Evolutionary conservation across 2,113 vertebrate genomes (phyloP).

Genomic region (Hippocampus comes): DNA sequence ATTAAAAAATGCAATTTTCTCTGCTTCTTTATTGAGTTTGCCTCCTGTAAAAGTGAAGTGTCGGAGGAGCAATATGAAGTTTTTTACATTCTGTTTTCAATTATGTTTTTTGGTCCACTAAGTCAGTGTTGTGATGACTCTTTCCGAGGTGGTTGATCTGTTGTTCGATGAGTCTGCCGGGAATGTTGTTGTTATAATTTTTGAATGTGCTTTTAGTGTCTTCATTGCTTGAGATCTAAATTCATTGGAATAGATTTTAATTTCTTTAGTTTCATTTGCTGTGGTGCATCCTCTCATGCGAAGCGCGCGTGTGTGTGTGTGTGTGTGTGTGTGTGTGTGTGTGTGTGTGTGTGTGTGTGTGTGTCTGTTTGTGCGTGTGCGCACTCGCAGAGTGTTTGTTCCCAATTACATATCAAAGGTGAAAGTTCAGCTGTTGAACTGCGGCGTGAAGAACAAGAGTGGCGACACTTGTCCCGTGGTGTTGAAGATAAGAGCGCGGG

Average conservation of each 20-base stretch:
- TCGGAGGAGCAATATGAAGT: constrained; percentile 13
- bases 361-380: constrained; percentile 2
- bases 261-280: neutral
- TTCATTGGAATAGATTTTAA: neutral
- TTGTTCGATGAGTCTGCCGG: neutral
- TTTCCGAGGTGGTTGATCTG: neutral
- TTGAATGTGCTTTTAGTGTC: neutral
- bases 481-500: constrained; percentile 86
- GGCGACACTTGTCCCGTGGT: constrained; percentile 82
- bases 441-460: constrained; percentile 72
- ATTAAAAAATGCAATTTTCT: constrained; percentile 27
- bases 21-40: constrained; percentile 28
- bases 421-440: constrained; percentile 84
- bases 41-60: constrained; percentile 22
- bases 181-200: neutral
- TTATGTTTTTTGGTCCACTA: neutral
- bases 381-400: constrained; percentile 83
- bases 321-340: too few relatives aligned
- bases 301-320: neutral
- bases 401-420: constrained; percentile 90
- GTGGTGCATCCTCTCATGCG: too few relatives aligned
- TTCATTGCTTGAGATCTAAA: neutral
- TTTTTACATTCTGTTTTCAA: neutral
- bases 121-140: neutral
- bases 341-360: neutral